Evolutionary conservation across 2,113 vertebrate genomes (phyloP).

Genomic region (Pithys albifrons): DNA sequence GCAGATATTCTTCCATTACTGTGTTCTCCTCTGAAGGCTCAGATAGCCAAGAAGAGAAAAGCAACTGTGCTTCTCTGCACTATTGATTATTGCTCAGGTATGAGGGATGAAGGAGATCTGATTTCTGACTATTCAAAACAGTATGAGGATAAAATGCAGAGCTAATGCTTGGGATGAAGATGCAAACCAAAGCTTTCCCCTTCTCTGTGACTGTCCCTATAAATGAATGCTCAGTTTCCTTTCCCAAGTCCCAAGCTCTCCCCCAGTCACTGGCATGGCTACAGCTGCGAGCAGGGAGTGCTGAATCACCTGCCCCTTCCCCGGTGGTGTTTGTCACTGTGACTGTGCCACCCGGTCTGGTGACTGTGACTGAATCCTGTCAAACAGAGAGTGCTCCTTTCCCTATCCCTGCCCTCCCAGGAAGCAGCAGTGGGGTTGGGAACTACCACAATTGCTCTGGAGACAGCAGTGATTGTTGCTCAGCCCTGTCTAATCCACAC

Average conservation of each 20-base stretch:
- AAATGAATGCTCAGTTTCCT: neutral
- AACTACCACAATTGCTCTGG: neutral
- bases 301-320: neutral
- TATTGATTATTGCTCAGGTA: neutral
- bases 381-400: neutral
- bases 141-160: neutral
- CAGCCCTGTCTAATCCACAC: neutral
- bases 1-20: neutral
- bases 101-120: neutral
- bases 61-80: neutral
- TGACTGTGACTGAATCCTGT: neutral
- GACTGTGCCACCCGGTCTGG: neutral
- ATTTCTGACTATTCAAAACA: neutral
- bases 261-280: accelerated
- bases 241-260: neutral
- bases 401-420: neutral
- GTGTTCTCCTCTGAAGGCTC: neutral
- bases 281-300: neutral
- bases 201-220: neutral
- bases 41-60: neutral
- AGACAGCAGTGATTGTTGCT: neutral
- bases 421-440: accelerated
- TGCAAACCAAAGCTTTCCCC: neutral
- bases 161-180: neutral
- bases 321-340: accelerated